phyloP scores from a whole-genome alignment of 2,797 vertebrate genomes.

The Myiothlypis coronata region DNA sequence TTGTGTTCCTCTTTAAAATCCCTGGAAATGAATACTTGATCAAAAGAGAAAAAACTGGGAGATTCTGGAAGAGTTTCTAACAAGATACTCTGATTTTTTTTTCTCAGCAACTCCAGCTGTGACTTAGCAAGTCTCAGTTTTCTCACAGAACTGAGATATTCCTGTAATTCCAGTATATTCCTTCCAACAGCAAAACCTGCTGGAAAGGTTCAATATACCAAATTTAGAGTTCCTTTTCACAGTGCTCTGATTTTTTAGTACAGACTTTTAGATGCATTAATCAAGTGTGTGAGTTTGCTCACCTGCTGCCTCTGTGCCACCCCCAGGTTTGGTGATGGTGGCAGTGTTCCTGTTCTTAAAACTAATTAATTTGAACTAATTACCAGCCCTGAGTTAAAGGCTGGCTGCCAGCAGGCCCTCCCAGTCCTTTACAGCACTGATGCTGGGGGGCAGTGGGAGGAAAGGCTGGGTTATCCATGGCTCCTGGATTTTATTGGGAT shows the following conservation, averaged over 20 bases:
- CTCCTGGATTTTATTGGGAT: accelerated
- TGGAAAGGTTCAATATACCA: not conserved
- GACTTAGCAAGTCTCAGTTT: not conserved
- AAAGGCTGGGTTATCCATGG: not conserved
- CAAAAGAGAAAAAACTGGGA: not conserved
- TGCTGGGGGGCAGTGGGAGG: accelerated
- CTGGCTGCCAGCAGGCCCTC: not conserved
- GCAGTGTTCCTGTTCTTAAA: not conserved
- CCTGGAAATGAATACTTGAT: not conserved
- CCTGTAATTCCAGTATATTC: not conserved
- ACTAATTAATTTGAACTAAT: not conserved
- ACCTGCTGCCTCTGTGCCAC: not conserved
- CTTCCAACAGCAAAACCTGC: not conserved
- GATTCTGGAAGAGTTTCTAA: not conserved
- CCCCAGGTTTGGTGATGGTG: not conserved
- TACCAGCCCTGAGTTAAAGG: not conserved
- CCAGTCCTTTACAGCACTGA: not conserved
- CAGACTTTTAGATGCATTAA: not conserved
- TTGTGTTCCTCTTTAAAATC: not conserved
- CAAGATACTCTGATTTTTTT: not conserved
- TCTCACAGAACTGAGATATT: not conserved
- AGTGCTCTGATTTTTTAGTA: not conserved
- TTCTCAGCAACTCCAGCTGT: not conserved
- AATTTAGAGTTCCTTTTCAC: not conserved
- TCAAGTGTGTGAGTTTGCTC: not conserved